These are phyloP conservation scores for Drosophila sp. DNA, from an alignment of 1,140 invertebrate species.

Conservation along the genomic window DNA sequence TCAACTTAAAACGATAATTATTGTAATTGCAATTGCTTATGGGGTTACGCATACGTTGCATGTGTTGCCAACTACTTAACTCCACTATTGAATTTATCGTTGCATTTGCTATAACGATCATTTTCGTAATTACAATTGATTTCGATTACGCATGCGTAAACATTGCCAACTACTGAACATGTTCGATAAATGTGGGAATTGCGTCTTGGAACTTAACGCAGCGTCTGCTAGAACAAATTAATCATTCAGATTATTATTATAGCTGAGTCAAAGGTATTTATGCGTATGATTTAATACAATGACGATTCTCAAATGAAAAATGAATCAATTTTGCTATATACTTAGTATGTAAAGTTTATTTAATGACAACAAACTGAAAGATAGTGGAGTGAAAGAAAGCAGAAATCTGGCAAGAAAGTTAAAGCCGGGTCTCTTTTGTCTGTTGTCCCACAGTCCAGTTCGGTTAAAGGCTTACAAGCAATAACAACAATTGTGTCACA, in stretches of 20 bases:
- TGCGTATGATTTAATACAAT: constrained; percentile 36
- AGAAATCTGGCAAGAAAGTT: constrained; percentile 51
- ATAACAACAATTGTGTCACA: constrained; percentile 82
- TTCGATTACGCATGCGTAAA: too few species aligned
- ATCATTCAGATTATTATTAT: constrained; percentile 31
- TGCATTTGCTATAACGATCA: too few species aligned
- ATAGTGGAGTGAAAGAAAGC: constrained; percentile 35
- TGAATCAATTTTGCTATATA: constrained; percentile 12
- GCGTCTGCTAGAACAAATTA: constrained; percentile 10
- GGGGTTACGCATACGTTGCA: constrained; percentile 9
- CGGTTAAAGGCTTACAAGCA: constrained; percentile 45
- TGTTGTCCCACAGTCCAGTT: constrained; percentile 44
- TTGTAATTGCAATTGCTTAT: not conserved
- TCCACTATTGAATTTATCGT: too few species aligned
- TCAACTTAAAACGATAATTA: constrained; percentile 9
- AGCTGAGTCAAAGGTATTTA: constrained; percentile 42
- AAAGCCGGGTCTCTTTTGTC: constrained; percentile 29
- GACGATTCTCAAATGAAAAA: constrained; percentile 1
- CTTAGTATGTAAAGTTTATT: not conserved
- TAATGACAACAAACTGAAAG: constrained; percentile 3
- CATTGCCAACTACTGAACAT: not conserved
- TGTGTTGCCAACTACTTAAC: not conserved
- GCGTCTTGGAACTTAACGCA: constrained; percentile 11
- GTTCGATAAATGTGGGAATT: constrained; percentile 1
- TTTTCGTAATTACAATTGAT: too few species aligned